Evolutionary conservation across 2,113 vertebrate genomes (phyloP).

Genomic region (Brachypodius melanocephalos): DNA sequence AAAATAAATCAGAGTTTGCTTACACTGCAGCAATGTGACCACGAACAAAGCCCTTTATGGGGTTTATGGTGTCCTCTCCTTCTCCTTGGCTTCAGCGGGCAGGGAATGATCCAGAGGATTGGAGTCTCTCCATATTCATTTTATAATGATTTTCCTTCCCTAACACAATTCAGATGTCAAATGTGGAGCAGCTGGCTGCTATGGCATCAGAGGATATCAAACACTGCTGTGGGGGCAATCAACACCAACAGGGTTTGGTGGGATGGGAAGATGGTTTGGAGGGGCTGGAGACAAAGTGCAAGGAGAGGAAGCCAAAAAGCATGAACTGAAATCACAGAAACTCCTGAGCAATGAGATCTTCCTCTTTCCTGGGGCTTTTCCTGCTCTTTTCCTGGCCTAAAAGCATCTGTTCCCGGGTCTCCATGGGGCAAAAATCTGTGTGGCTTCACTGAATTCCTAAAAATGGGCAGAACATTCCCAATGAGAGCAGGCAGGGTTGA

Average conservation of each 20-base stretch:
- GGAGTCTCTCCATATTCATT: not conserved
- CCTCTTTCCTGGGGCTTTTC: not conserved
- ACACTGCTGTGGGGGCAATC: not conserved
- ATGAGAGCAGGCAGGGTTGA: not conserved
- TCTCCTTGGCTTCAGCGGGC: slow-evolving; percentile 28
- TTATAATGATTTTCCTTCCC: slow-evolving; percentile 58
- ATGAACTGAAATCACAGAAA: not conserved
- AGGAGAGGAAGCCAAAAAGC: not conserved
- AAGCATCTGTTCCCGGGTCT: not conserved
- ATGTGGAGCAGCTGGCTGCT: not conserved
- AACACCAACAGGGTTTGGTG: not conserved
- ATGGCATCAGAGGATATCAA: not conserved
- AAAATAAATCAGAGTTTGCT: slow-evolving; percentile 38
- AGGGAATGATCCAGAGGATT: not conserved
- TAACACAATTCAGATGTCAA: not conserved
- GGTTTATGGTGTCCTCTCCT: not conserved
- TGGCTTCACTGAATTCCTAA: not conserved
- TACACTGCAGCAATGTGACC: not conserved
- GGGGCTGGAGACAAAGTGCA: not conserved
- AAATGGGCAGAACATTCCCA: not conserved
- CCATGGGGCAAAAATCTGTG: not conserved
- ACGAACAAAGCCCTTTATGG: not conserved
- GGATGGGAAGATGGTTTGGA: not conserved
- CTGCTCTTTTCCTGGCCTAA: not conserved
- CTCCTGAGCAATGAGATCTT: not conserved